Conservation (phyloP, 2,888 invertebrate genomes). For the Polia nebulosa region DNA sequence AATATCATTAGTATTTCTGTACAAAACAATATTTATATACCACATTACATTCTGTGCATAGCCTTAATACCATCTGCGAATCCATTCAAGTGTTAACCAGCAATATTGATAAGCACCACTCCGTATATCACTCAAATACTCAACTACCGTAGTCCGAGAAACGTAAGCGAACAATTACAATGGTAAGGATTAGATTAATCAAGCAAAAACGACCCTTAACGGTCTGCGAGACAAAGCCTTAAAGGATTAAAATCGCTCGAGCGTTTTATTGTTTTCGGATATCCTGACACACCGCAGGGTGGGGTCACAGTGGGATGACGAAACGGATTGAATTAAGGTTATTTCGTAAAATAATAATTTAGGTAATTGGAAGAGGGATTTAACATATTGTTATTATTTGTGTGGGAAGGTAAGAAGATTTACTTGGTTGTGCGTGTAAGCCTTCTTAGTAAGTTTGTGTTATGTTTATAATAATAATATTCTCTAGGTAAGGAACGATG, state of each 20-base stretch:
- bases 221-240: constrained; percentile 78
- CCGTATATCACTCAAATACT: constrained; percentile 52
- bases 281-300: constrained; percentile 70
- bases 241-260: constrained; percentile 81
- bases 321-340: constrained; percentile 40
- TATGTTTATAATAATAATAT: constrained; percentile 5
- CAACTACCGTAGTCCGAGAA: constrained; percentile 50
- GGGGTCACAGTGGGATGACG: constrained; percentile 40
- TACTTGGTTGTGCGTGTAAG: constrained; percentile 32
- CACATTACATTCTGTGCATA: constrained; percentile 8
- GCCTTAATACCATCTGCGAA: constrained; percentile 36
- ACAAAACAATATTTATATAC: constrained; percentile 13
- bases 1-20: background rate
- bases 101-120: constrained; percentile 47
- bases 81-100: constrained; percentile 41
- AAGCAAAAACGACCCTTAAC: constrained; percentile 83
- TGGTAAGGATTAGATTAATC: constrained; percentile 82
- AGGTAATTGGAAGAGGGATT: constrained; percentile 43
- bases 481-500: background rate
- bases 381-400: constrained; percentile 48
- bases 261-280: constrained; percentile 85
- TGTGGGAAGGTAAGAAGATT: constrained; percentile 24
- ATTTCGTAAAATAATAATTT: constrained; percentile 52
- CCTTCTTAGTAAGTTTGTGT: constrained; percentile 21
- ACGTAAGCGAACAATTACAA: constrained; percentile 77